Conservation (phyloP, 2,888 invertebrate genomes). For the Dermolepida albohirtum region DNA sequence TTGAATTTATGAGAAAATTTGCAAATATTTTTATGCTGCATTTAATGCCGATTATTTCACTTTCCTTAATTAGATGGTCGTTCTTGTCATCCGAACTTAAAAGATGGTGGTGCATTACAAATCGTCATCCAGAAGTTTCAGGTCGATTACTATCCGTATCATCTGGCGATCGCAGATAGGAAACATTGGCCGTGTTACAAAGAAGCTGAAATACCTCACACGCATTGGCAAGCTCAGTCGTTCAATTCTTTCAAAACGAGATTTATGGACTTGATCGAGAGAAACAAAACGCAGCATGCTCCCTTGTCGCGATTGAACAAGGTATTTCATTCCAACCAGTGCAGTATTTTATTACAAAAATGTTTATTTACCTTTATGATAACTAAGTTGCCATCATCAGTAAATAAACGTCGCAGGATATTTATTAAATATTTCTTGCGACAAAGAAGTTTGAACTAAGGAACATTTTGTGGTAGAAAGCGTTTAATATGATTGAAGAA, state of each 20-base stretch:
- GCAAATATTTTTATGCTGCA: no score
- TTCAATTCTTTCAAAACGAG: constrained; percentile 82
- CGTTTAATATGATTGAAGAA: no score
- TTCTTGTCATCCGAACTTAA: constrained; percentile 84
- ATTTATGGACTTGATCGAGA: constrained; percentile 81
- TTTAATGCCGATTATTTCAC: background rate
- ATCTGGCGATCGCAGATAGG: constrained; percentile 88
- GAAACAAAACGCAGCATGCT: constrained; percentile 67
- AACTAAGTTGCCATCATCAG: no score
- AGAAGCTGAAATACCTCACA: constrained; percentile 83
- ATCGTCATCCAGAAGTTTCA: constrained; percentile 88
- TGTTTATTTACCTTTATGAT: no score
- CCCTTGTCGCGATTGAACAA: constrained; percentile 64
- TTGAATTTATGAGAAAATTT: no score
- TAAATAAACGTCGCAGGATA: no score
- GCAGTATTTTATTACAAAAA: no score
- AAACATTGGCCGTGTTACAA: constrained; percentile 90
- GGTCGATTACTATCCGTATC: constrained; percentile 96
- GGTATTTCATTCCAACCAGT: constrained; percentile 37
- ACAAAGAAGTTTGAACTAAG: no score
- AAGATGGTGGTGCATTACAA: constrained; percentile 94
- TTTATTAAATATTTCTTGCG: no score
- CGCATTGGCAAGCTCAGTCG: constrained; percentile 89
- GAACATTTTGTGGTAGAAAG: no score
- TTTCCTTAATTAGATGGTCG: constrained; percentile 74